Conservation (phyloP, 2,797 vertebrate species). For the Sparidentex hasta region DNA sequence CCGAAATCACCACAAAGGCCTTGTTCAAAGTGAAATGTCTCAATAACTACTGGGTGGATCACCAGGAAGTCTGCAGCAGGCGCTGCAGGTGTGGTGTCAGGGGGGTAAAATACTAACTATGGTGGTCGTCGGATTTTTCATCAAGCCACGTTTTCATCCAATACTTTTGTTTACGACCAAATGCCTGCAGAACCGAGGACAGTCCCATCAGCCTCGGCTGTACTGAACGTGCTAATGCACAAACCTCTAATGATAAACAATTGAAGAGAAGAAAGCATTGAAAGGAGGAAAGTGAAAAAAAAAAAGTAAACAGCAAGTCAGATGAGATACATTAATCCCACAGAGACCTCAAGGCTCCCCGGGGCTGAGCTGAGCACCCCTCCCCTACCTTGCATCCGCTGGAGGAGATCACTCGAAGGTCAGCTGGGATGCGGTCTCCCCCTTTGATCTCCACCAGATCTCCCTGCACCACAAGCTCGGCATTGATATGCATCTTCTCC, state of each 20-base stretch:
- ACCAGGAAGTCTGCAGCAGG: background rate
- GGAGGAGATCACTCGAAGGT: slow-evolving; percentile 92
- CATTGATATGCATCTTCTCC: slow-evolving; percentile 94
- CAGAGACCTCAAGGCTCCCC: slow-evolving; percentile 25
- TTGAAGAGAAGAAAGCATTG: background rate
- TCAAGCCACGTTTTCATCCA: background rate
- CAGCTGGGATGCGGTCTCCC: slow-evolving; percentile 93
- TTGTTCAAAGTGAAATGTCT: background rate
- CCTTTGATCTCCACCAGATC: slow-evolving; percentile 97
- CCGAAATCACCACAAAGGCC: too few species aligned
- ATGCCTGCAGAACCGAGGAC: background rate
- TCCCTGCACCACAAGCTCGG: slow-evolving; percentile 92
- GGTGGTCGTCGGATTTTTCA: background rate
- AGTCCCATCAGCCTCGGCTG: background rate
- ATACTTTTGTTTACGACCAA: slow-evolving; percentile 2
- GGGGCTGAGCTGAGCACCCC: background rate
- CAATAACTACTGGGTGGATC: too few species aligned
- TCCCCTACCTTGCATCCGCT: slow-evolving; percentile 91
- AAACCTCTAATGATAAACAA: background rate
- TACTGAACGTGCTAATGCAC: background rate
- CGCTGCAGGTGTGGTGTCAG: background rate
- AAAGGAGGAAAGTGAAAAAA: too few species aligned
- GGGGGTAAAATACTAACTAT: background rate
- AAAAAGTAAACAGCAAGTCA: background rate
- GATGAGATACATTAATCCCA: slow-evolving; percentile 21